phyloP scores from a whole-genome alignment of 1,140 invertebrate species.

The Bombus superbus region DNA sequence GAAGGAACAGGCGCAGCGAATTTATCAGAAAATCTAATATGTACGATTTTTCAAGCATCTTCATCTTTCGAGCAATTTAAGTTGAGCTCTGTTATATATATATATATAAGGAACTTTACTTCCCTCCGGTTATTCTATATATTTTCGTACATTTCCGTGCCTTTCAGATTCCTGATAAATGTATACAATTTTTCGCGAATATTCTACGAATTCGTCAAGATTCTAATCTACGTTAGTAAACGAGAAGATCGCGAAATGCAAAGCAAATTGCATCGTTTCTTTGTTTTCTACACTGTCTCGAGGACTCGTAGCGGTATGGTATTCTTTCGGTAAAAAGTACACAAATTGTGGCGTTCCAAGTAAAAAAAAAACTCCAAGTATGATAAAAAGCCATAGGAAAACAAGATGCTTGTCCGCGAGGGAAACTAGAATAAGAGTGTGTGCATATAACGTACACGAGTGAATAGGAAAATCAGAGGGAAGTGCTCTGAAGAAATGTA shows the following conservation, averaged over 20 bases:
- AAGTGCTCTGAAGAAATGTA: not conserved
- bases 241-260: not conserved
- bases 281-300: not conserved
- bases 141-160: no score
- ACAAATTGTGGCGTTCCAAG: not conserved
- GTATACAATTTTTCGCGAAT: no score
- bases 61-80: no score
- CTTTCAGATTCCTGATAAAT: no score
- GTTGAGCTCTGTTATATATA: no score
- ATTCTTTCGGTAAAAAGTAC: not conserved
- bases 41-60: no score
- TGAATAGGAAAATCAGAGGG: not conserved
- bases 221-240: not conserved
- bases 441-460: not conserved
- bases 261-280: not conserved
- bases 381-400: slow-evolving; percentile 5
- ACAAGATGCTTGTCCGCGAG: not conserved
- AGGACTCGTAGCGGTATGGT: not conserved
- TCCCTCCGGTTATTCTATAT: no score
- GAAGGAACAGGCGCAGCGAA: no score
- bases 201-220: no score
- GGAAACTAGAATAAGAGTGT: not conserved
- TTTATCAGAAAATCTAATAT: no score
- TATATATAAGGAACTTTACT: no score
- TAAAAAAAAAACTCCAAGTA: not conserved